Conservation (phyloP, 2,113 vertebrate species). For the Laticauda colubrina region DNA sequence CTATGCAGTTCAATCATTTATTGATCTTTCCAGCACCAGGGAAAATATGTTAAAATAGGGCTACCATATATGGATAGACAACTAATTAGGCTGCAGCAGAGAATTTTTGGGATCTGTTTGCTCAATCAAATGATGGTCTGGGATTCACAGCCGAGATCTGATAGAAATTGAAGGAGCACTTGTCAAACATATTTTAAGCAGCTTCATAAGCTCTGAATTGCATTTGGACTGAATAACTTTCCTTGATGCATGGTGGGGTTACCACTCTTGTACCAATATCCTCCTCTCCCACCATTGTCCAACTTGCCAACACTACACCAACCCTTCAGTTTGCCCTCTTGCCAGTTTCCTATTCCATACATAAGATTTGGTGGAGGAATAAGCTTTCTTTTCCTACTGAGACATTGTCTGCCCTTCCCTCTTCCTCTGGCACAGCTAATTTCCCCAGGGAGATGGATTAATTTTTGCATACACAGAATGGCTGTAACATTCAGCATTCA, state of each 20-base stretch:
- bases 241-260: neutral
- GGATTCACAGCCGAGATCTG: neutral
- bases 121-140: neutral
- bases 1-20: neutral
- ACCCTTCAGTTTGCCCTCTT: neutral
- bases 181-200: neutral
- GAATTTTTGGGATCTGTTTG: neutral
- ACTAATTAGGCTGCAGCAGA: neutral
- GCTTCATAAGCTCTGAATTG: neutral
- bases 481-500: constrained; percentile 44
- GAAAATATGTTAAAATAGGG: neutral
- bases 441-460: constrained; percentile 54
- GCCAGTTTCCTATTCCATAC: rapidly evolving
- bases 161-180: neutral
- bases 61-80: neutral
- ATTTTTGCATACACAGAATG: constrained; percentile 17
- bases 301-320: neutral
- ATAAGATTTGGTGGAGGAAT: neutral
- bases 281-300: neutral
- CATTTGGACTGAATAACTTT: neutral
- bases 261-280: neutral
- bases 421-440: constrained; percentile 35
- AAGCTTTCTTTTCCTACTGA: neutral
- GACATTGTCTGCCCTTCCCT: neutral
- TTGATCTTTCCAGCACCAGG: neutral